Percentiles rank a stretch among this genome's conserved stretches.
Evolutionary conservation across 2,888 invertebrate genomes (phyloP).

Genomic region (Phaonia tiefii): DNA sequence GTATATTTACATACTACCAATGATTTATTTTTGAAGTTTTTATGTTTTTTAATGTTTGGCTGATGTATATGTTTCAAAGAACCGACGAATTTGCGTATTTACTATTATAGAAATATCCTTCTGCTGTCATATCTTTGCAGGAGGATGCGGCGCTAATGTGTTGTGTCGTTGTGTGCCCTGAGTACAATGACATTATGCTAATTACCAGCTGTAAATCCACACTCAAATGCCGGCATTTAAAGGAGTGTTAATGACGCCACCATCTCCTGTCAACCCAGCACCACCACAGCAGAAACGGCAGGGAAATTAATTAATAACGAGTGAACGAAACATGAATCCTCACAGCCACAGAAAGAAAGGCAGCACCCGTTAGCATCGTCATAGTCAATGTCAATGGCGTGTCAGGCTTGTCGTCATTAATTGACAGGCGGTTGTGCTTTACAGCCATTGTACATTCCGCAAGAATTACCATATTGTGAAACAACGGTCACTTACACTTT

Average conservation of each 20-base stretch:
- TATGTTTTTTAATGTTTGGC: background rate
- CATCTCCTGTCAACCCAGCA: conserved; percentile 33
- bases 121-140: conserved; percentile 23
- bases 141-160: conserved; percentile 42
- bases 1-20: conserved; percentile 41
- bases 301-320: conserved; percentile 76
- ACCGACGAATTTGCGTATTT: conserved; percentile 33
- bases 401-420: conserved; percentile 15
- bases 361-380: conserved; percentile 11
- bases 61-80: background rate
- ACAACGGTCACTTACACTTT: too few species aligned
- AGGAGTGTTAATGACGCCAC: conserved; percentile 62
- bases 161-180: conserved; percentile 40
- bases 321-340: conserved; percentile 51
- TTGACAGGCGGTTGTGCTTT: conserved; percentile 48
- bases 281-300: conserved; percentile 27
- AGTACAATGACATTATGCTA: conserved; percentile 72
- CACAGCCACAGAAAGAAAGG: conserved; percentile 37
- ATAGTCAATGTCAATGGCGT: conserved; percentile 9
- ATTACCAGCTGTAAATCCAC: conserved; percentile 76
- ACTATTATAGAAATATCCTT: conserved; percentile 27
- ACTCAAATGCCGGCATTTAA: conserved; percentile 66
- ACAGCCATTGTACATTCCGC: conserved; percentile 59
- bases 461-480: conserved; percentile 58
- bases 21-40: too few species aligned